Evolutionary conservation across 1,140 invertebrate species (phyloP).

Genomic region (Nebria ingens): DNA sequence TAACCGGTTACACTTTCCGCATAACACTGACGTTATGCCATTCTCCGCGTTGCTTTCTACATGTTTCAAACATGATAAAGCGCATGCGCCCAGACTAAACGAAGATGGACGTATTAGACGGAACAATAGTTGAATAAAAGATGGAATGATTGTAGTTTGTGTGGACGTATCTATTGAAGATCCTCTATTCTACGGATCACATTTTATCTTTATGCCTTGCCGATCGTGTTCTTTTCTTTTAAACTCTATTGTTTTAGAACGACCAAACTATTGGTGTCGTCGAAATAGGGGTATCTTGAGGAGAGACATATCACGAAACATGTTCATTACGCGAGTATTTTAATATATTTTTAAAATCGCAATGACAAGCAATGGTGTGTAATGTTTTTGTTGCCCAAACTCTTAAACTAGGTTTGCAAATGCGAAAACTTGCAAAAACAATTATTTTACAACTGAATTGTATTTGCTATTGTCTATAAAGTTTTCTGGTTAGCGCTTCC

Average conservation of each 20-base stretch:
- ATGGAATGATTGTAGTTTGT: background rate
- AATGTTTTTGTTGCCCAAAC: too few species aligned
- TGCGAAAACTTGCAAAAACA: too few species aligned
- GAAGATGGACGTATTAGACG: background rate
- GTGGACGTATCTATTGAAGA: background rate
- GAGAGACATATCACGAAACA: background rate
- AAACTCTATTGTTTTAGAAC: slow-evolving; percentile 5
- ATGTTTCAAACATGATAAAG: background rate
- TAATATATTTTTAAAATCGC: too few species aligned
- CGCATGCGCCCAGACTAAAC: background rate
- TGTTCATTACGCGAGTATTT: too few species aligned
- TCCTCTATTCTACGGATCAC: background rate
- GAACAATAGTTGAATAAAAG: background rate
- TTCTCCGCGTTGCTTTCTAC: background rate
- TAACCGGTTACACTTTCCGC: background rate
- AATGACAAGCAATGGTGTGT: too few species aligned
- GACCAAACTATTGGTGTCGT: background rate
- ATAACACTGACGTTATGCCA: background rate
- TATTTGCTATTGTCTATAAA: too few species aligned
- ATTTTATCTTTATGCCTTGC: slow-evolving; percentile 5
- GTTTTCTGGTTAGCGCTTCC: too few species aligned
- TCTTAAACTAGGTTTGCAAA: too few species aligned
- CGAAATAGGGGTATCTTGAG: background rate
- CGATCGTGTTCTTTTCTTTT: slow-evolving; percentile 6
- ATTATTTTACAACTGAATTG: too few species aligned